Evolutionary conservation across 1,140 invertebrate species (phyloP).

Genomic region (Cephus cinctus): DNA sequence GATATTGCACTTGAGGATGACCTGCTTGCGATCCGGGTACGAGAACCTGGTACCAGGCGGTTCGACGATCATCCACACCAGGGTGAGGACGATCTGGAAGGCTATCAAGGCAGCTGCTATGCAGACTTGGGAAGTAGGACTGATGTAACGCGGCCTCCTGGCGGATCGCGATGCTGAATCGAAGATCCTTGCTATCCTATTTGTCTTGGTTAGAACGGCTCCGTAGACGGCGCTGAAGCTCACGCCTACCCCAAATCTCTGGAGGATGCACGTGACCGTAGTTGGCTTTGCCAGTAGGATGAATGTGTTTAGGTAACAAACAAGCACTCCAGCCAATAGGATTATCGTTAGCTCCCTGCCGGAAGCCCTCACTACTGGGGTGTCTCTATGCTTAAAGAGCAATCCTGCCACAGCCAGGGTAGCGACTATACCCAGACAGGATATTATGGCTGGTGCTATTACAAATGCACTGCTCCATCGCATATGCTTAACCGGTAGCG

Average conservation of each 20-base stretch:
- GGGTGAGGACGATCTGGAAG: slow-evolving; percentile 57
- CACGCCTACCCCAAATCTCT: slow-evolving; percentile 70
- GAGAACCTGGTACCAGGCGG: slow-evolving; percentile 63
- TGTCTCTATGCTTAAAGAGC: slow-evolving; percentile 72
- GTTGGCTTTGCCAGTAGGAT: slow-evolving; percentile 64
- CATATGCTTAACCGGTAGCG: slow-evolving; percentile 57
- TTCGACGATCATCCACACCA: slow-evolving; percentile 63
- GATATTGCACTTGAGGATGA: slow-evolving; percentile 67
- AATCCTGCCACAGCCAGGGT: slow-evolving; percentile 66
- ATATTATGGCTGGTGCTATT: slow-evolving; percentile 65
- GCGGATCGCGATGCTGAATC: slow-evolving; percentile 68
- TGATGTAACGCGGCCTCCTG: slow-evolving; percentile 70
- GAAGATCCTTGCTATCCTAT: slow-evolving; percentile 75
- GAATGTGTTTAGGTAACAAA: slow-evolving; percentile 66
- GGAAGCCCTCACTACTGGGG: slow-evolving; percentile 80
- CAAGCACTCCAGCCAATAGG: slow-evolving; percentile 65
- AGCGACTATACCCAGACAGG: slow-evolving; percentile 65
- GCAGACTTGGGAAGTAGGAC: slow-evolving; percentile 73
- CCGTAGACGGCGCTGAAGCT: slow-evolving; percentile 75
- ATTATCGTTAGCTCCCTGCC: slow-evolving; percentile 81
- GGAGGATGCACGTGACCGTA: slow-evolving; percentile 61
- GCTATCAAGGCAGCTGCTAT: slow-evolving; percentile 66
- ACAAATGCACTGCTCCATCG: slow-evolving; percentile 67
- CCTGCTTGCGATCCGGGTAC: slow-evolving; percentile 55
- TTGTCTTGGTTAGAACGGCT: slow-evolving; percentile 77